A percentile compares a stretch with the other conserved stretches of the same genome.
These are phyloP conservation scores for Gasteruption jaculator DNA, from an alignment of 2,888 invertebrate species.

Conservation along the genomic window DNA sequence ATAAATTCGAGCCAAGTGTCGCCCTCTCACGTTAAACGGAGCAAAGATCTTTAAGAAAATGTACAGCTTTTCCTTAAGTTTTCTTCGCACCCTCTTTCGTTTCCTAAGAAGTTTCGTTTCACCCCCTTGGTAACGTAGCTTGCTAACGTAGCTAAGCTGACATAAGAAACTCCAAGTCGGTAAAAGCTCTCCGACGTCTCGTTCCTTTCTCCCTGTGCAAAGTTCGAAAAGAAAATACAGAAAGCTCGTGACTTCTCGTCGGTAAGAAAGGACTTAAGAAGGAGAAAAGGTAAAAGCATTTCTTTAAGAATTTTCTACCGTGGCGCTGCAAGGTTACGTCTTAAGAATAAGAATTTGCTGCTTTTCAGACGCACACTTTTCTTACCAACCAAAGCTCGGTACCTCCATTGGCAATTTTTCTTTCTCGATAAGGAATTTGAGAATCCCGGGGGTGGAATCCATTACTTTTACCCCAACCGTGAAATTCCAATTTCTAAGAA, in stretches of 20 bases:
- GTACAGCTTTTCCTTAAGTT: slow-evolving; percentile 32
- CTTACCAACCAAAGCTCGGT: too few species aligned
- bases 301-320: slow-evolving; percentile 51
- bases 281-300: slow-evolving; percentile 33
- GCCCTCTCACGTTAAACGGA: slow-evolving; percentile 45
- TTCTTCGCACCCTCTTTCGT: slow-evolving; percentile 41
- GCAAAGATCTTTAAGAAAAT: slow-evolving; percentile 49
- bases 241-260: slow-evolving; percentile 37
- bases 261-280: slow-evolving; percentile 51
- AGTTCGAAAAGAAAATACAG: slow-evolving; percentile 1
- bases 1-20: slow-evolving; percentile 35
- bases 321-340: slow-evolving; percentile 42
- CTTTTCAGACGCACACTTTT: too few species aligned
- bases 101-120: slow-evolving; percentile 38
- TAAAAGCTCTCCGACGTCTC: slow-evolving; percentile 25
- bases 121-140: slow-evolving; percentile 46
- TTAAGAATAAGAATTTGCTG: slow-evolving; percentile 22
- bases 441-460: too few species aligned
- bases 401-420: too few species aligned
- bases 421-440: too few species aligned
- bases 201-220: not conserved
- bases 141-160: too few species aligned
- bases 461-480: too few species aligned
- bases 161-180: too few species aligned
- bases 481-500: too few species aligned